Evolutionary conservation across 2,797 vertebrate genomes (phyloP).

Genomic region (Gouania willdenowi): DNA sequence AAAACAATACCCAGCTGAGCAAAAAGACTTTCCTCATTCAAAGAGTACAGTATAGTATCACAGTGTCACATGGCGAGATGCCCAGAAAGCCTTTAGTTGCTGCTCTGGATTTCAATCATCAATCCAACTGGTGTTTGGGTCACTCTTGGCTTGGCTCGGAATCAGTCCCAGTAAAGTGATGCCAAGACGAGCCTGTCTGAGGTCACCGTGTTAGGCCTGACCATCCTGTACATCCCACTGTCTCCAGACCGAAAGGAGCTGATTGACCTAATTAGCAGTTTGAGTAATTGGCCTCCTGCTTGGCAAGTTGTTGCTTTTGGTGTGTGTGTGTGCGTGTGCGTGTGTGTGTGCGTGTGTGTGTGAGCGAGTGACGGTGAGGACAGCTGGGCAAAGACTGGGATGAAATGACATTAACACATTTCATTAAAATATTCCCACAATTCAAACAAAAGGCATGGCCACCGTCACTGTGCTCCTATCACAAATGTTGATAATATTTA

Average conservation of each 20-base stretch:
- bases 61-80: constrained; percentile 39
- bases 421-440: constrained; percentile 26
- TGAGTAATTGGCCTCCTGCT: constrained; percentile 61
- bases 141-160: constrained; percentile 50
- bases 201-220: constrained; percentile 64
- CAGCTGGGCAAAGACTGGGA: constrained; percentile 19
- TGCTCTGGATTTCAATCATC: constrained; percentile 52
- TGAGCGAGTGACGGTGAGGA: constrained; percentile 8
- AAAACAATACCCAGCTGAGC: constrained; percentile 19
- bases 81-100: constrained; percentile 44
- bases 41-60: constrained; percentile 23
- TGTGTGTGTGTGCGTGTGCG: constrained; percentile 5
- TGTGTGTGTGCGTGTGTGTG: not conserved
- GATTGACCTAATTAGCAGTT: constrained; percentile 72
- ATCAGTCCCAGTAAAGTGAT: constrained; percentile 45
- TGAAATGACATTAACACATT: constrained; percentile 18
- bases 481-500: not conserved
- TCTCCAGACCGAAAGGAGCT: constrained; percentile 43
- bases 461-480: not conserved
- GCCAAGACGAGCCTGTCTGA: constrained; percentile 35
- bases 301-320: constrained; percentile 40
- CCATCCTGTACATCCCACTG: constrained; percentile 54
- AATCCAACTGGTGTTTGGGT: constrained; percentile 47
- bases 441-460: no score
- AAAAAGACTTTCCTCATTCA: constrained; percentile 22